Evolutionary conservation across 2,888 invertebrate species (phyloP).

Genomic region (Drosophila putrida): DNA sequence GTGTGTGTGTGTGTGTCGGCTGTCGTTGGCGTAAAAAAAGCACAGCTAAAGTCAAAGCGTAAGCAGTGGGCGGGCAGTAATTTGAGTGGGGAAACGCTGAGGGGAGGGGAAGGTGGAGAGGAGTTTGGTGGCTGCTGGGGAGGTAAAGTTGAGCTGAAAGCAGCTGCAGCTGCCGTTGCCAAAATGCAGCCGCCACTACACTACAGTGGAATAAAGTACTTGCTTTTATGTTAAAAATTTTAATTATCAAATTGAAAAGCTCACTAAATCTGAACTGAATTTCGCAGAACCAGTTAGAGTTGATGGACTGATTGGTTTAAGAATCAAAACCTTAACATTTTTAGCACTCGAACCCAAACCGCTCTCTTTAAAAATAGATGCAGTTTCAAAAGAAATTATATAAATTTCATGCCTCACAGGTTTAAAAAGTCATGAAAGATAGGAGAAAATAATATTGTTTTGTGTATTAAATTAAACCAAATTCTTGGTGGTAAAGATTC

Average conservation of each 20-base stretch:
- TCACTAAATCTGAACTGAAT: neutral
- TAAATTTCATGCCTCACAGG: no score
- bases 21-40: constrained; percentile 71
- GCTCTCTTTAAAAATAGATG: no score
- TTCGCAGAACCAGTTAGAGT: no score
- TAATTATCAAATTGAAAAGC: neutral
- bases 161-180: constrained; percentile 50
- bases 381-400: no score
- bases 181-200: constrained; percentile 35
- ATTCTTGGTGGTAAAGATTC: no score
- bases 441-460: no score
- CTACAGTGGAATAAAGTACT: constrained; percentile 24
- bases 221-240: neutral
- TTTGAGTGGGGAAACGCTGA: constrained; percentile 53
- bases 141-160: constrained; percentile 36
- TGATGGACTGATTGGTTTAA: no score
- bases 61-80: constrained; percentile 57
- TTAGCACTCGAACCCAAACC: no score
- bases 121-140: constrained; percentile 7
- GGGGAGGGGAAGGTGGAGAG: constrained; percentile 45
- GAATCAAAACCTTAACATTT: no score
- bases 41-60: constrained; percentile 52
- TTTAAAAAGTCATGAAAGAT: no score
- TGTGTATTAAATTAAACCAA: no score
- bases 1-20: constrained; percentile 44